Evolutionary conservation across 53 echinoderm and acorn worm genomes (phyloP).

Genomic region (Henricia sp.): DNA sequence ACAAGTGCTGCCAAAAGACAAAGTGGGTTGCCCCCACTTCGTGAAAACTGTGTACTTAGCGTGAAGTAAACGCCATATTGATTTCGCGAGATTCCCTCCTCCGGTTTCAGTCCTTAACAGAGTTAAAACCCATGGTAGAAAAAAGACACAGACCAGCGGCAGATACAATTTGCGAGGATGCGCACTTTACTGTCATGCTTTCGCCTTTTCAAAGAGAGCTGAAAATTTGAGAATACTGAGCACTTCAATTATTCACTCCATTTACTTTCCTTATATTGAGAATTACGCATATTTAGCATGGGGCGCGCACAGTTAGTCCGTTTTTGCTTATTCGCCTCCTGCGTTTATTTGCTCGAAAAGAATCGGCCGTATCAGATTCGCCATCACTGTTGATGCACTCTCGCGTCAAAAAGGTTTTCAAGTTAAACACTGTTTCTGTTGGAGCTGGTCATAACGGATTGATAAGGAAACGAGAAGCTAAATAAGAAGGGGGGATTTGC

Average conservation of each 20-base stretch:
- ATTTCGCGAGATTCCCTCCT: conserved; percentile 22
- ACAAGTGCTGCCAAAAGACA: conserved; percentile 15
- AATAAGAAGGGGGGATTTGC: not conserved
- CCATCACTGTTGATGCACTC: conserved; percentile 1
- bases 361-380: not conserved
- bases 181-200: no score
- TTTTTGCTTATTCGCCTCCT: not conserved
- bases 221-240: no score
- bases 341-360: not conserved
- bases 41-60: conserved; percentile 33
- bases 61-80: conserved; percentile 1
- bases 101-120: conserved; percentile 51
- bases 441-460: not conserved
- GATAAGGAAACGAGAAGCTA: not conserved
- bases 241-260: no score
- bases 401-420: no score
- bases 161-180: no score
- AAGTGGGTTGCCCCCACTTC: conserved; percentile 36
- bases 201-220: no score
- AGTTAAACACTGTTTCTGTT: not conserved
- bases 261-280: no score
- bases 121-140: conserved; percentile 14
- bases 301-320: no score
- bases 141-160: not conserved
- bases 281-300: no score